Evolutionary conservation across 1,140 invertebrate genomes (phyloP), one percentile per base, ranked within the genome.

Genomic region (Lethrus apterus): DNA sequence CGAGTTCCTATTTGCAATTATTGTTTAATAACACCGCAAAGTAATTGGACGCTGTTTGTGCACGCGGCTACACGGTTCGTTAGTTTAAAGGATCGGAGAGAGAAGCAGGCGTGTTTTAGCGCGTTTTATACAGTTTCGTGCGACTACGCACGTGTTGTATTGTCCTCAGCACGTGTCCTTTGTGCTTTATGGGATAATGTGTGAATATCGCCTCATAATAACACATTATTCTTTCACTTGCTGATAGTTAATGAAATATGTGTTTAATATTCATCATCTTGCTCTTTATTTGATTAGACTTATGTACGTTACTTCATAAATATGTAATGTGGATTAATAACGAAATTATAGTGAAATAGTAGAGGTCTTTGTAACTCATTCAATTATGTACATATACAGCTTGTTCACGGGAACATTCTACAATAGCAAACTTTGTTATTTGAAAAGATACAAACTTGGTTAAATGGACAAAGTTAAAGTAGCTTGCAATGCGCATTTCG

Each of bases 11-110:
- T 48, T 52, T 31, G 45, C 44, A 54, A 51, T 51, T 51, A 54
- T 50, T 54, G 45, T 48, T 48, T 59, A 59, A 59, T 55, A 50
- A 57, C 51, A 59, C 59, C 60, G 48, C 59, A 63, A 61, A 63
- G 57, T 60, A 63, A 59, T 61, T 60, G 58, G 57, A 59, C 57
- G 57, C 43, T 56, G 57, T 58, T 50, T 53, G 53, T 46, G 40
- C 58, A 59, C 52, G 51, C 50, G 55, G 30, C 48, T 21, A 34
- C 21, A 56, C 52, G 55, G 51, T 58, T 63, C 57, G 58, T 61
- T 61, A 58, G 55, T 56, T 51, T 52, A 48, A 51, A 47, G 47
- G 38, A 52, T 51, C 50, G 38, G 36, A 38, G 46, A n/a, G n/a
- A 42, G 32, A 34, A 32, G 29, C 44, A 33, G 20, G 41, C 53